Evolutionary conservation across 1,140 invertebrate genomes (phyloP).

Genomic region (Drosophila kanapiae): DNA sequence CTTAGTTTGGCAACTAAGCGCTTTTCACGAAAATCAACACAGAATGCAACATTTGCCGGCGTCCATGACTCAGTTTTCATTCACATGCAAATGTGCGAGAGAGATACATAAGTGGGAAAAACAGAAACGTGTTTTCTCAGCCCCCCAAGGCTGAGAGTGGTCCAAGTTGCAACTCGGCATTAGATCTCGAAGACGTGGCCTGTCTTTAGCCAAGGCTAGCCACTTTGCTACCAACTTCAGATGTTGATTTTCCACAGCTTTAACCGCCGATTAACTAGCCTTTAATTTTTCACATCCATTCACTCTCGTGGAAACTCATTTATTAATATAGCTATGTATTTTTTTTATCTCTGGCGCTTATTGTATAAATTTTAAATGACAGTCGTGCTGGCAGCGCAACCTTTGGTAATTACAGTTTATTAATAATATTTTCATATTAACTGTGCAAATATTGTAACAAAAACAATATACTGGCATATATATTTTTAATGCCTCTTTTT

Average conservation of each 20-base stretch:
- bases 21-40: conserved; percentile 44
- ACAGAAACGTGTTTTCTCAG: conserved; percentile 43
- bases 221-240: background rate
- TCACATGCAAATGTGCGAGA: conserved; percentile 46
- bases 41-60: conserved; percentile 44
- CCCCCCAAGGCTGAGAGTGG: conserved; percentile 46
- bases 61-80: conserved; percentile 41
- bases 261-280: conserved; percentile 5
- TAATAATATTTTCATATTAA: conserved; percentile 55
- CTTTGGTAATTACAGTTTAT: conserved; percentile 59
- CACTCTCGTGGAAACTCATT: conserved; percentile 18
- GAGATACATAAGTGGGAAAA: conserved; percentile 30
- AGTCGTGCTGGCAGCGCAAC: conserved; percentile 5
- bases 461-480: conserved; percentile 5
- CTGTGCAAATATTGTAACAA: conserved; percentile 36
- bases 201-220: conserved; percentile 41
- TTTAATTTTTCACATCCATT: conserved; percentile 35
- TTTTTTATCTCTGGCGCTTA: conserved; percentile 8
- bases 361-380: conserved; percentile 39
- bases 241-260: conserved; percentile 1
- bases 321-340: conserved; percentile 17
- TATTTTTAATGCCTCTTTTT: conserved; percentile 21
- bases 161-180: conserved; percentile 32
- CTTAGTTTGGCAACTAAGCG: conserved; percentile 50
- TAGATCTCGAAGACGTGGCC: conserved; percentile 35